Evolutionary conservation across 2,113 vertebrate genomes (phyloP), one percentile per base, ranked within the genome.

Genomic region (Parotia lawesii): DNA sequence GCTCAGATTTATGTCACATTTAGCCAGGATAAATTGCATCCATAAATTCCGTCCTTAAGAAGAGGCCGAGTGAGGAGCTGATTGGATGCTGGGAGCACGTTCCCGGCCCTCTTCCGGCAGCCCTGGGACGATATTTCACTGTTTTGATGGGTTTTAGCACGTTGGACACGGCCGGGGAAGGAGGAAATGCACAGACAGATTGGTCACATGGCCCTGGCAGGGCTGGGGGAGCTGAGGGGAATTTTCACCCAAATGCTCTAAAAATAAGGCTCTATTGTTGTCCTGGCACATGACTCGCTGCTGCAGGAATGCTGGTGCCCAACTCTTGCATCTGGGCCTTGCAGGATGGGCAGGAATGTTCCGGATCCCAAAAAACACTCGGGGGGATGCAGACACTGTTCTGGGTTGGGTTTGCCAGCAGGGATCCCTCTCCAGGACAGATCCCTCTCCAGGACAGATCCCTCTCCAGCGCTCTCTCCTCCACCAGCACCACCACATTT

Each of bases 11-110:
- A 97, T 97, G 91, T 64, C 95, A 51, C 96, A 82, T 95, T 97
- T 96, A 97, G 95, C 47, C 81, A 84, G 96, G 96, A 98, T 94
- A 97, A 98, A 98, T 94, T 81, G 96, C 96, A 94, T 86, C 97
- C 96, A 96, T 97, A 97, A 97, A 98, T 96, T 78, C 89, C 76
- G 27, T 85, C 78, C 92, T 90, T 75, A 71, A 94, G 96, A 97
- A 96, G 94, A 75, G 86, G 93, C 79, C 78, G 88, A 67, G 96
- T 45, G 80, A 95, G 95, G 91, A 96, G 95, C 96, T 91, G 96
- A 93, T 31, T 96, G 97, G 96, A 90, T 83, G 84, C 91, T 29
- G 62, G 80, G 82, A 97, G 57, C 93, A 74, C 82, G 31, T 80
- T 81, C 85, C 85, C 91, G 89, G 94, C 90, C 93, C 93, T 95